A percentile compares a stretch with the other conserved stretches of the same genome.
phyloP scores from a whole-genome alignment of 1,140 invertebrate genomes.

The Palaemon carinicauda region DNA sequence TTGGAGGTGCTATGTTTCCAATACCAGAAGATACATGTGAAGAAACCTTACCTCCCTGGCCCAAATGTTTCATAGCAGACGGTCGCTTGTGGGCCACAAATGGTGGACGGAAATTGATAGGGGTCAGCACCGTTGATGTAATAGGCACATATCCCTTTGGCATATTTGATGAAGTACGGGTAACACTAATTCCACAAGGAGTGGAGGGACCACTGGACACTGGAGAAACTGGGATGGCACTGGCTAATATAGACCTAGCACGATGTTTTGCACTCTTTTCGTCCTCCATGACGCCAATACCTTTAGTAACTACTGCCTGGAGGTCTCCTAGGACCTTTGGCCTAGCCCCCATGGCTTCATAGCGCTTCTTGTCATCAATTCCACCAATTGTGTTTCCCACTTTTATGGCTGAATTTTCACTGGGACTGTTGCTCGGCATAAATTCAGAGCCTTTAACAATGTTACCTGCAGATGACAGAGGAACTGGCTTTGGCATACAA shows the following conservation, averaged over 20 bases:
- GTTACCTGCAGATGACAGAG: neutral
- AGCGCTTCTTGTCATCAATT: slow-evolving; percentile 33
- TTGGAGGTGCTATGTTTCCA: neutral
- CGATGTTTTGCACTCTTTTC: slow-evolving; percentile 38
- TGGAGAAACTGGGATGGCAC: slow-evolving; percentile 38
- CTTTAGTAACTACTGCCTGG: neutral
- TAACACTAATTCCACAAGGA: neutral
- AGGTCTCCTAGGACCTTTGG: slow-evolving; percentile 9
- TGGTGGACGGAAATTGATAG: slow-evolving; percentile 41
- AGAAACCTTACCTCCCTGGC: neutral
- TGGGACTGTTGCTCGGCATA: too few relatives aligned
- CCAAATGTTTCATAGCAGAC: slow-evolving; percentile 26
- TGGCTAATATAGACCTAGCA: slow-evolving; percentile 42
- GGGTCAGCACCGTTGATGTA: slow-evolving; percentile 48
- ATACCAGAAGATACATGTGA: neutral
- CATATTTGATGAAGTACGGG: slow-evolving; percentile 28
- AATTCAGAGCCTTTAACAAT: too few relatives aligned
- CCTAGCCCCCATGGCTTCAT: slow-evolving; percentile 44
- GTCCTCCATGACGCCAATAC: slow-evolving; percentile 16
- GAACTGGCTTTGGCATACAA: too few relatives aligned
- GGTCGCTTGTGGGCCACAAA: slow-evolving; percentile 45
- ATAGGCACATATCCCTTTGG: slow-evolving; percentile 51
- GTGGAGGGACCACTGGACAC: slow-evolving; percentile 31
- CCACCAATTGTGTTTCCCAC: neutral
- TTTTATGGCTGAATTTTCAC: neutral